These are phyloP conservation scores for Blera fallax DNA, from an alignment of 2,888 invertebrate genomes.

Conservation along the genomic window DNA sequence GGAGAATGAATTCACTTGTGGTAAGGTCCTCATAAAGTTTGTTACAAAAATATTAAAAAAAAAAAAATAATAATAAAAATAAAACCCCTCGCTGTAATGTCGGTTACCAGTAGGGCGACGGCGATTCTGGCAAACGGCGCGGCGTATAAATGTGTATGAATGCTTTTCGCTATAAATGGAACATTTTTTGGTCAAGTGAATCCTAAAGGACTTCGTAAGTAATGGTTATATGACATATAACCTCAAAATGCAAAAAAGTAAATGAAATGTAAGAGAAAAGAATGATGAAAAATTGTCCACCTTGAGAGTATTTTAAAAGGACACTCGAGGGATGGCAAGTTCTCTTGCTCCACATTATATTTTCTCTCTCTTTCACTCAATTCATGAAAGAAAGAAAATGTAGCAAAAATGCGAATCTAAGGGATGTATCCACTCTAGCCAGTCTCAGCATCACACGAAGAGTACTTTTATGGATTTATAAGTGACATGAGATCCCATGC, in stretches of 20 bases:
- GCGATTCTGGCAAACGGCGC: neutral
- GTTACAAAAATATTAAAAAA: conserved; percentile 26
- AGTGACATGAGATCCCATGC: conserved; percentile 26
- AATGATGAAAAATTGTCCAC: conserved; percentile 57
- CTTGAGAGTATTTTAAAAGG: conserved; percentile 42
- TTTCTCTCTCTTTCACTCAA: neutral
- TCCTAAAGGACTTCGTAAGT: conserved; percentile 42
- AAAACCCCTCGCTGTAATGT: conserved; percentile 6
- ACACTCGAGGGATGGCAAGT: conserved; percentile 35
- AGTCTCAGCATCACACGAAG: conserved; percentile 11
- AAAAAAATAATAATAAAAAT: neutral
- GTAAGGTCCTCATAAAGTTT: conserved; percentile 22
- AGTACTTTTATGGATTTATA: conserved; percentile 58
- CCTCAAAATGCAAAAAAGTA: conserved; percentile 1
- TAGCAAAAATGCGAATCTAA: conserved; percentile 3
- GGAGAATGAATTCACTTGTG: conserved; percentile 1
- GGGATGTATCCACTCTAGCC: neutral
- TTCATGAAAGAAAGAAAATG: neutral
- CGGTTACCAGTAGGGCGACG: neutral
- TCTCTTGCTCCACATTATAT: neutral
- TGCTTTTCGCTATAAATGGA: conserved; percentile 12
- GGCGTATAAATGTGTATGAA: conserved; percentile 1
- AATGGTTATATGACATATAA: conserved; percentile 42
- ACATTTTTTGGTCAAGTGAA: conserved; percentile 48
- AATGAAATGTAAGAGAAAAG: conserved; percentile 15